phyloP scores from a whole-genome alignment of 2,113 vertebrate species.

The Cheirogaleus medius region DNA sequence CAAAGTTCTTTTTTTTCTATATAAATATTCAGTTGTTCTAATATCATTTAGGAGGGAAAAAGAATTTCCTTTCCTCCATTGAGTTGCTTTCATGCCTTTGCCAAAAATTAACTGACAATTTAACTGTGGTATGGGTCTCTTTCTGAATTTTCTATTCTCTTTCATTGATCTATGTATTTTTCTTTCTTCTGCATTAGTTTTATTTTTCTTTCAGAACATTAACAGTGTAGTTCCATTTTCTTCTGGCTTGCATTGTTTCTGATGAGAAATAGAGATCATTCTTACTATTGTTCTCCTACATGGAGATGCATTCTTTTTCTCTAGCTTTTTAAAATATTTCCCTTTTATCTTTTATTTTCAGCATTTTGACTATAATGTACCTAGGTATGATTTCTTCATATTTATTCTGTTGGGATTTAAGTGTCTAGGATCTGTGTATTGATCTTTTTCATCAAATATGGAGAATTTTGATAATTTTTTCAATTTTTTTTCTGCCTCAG shows the following conservation, averaged over 20 bases:
- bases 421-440: not conserved
- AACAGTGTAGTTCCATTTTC: not conserved
- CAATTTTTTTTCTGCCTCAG: not conserved
- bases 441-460: not conserved
- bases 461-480: not conserved
- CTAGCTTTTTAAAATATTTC: not conserved
- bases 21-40: not conserved
- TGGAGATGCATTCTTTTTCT: not conserved
- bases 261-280: not conserved
- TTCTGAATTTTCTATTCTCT: not conserved
- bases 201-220: constrained; percentile 28
- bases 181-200: not conserved
- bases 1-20: not conserved
- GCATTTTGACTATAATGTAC: not conserved
- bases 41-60: not conserved
- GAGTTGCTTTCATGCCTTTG: not conserved
- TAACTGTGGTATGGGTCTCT: not conserved
- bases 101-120: not conserved
- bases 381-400: not conserved
- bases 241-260: not conserved
- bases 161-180: not conserved
- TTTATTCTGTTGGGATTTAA: not conserved
- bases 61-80: not conserved
- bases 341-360: not conserved
- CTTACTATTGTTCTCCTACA: not conserved